Percentiles rank a stretch among this genome's conserved stretches.
Conservation (phyloP, 2,113 vertebrate genomes). For the Sceloporus tristichus region DNA sequence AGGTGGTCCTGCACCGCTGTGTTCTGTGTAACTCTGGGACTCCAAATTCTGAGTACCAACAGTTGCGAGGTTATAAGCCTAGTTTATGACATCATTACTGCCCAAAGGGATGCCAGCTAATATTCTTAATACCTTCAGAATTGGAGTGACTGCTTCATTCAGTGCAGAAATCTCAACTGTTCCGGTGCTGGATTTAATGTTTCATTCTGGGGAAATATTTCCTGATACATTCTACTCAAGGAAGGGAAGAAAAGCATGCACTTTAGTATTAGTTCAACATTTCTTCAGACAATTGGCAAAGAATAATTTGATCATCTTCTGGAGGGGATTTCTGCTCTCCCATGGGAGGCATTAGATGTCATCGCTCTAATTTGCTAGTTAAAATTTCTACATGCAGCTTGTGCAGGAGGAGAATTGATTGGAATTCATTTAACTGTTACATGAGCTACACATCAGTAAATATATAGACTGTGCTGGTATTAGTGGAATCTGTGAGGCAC, state of each 20-base stretch:
- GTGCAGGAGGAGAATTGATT: conserved; percentile 70
- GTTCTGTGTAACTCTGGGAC: no score
- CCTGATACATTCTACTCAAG: conserved; percentile 25
- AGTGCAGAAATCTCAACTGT: not conserved
- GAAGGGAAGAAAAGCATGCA: conserved; percentile 54
- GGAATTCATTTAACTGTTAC: conserved; percentile 71
- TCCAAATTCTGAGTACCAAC: no score
- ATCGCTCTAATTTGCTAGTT: conserved; percentile 74
- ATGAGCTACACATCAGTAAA: conserved; percentile 75
- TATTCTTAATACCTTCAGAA: no score
- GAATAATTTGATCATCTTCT: conserved; percentile 68
- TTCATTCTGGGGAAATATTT: conserved; percentile 3
- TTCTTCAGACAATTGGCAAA: conserved; percentile 57
- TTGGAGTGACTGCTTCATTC: no score
- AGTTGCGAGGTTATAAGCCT: no score
- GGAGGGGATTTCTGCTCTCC: conserved; percentile 66
- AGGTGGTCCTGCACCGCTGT: no score
- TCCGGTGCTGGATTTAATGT: conserved; percentile 23
- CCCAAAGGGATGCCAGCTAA: no score
- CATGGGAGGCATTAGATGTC: conserved; percentile 67
- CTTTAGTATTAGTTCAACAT: conserved; percentile 34
- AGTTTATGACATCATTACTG: no score
- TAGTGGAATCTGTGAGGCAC: conserved; percentile 63
- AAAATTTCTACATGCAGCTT: conserved; percentile 68
- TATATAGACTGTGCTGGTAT: conserved; percentile 63